Evolutionary conservation across 2,888 invertebrate genomes (phyloP).

Genomic region (Phasia obesa): DNA sequence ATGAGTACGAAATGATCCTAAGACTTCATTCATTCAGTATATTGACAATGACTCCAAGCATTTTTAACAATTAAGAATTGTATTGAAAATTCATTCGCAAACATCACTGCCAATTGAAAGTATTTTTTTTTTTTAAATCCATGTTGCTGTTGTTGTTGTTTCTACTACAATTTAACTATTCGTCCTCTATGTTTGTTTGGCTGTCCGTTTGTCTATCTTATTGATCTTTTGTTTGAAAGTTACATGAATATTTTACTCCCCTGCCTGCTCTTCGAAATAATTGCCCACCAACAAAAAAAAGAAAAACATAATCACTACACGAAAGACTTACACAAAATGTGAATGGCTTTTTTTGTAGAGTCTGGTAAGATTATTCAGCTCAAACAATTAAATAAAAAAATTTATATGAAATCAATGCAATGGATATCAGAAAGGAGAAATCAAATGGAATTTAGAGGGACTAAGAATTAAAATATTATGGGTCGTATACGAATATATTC

Average conservation of each 20-base stretch:
- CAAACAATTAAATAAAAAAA: constrained; percentile 64
- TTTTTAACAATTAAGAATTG: constrained; percentile 58
- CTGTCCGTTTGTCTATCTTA: constrained; percentile 58
- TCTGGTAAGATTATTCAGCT: constrained; percentile 60
- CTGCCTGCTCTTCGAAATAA: constrained; percentile 16
- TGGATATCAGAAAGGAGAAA: constrained; percentile 18
- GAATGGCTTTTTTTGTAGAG: constrained; percentile 68
- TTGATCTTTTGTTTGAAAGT: constrained; percentile 67
- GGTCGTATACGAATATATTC: too few species aligned
- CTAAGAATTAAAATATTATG: not conserved
- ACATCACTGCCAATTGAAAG: constrained; percentile 56
- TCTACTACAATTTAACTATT: constrained; percentile 40
- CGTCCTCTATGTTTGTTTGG: constrained; percentile 47
- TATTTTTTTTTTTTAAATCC: not conserved
- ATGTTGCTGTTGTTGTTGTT: constrained; percentile 22
- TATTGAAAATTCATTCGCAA: constrained; percentile 67
- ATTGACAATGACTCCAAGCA: constrained; percentile 1
- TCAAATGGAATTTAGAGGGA: not conserved
- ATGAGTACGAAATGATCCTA: constrained; percentile 12
- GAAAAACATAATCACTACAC: constrained; percentile 7
- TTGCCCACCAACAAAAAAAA: not conserved
- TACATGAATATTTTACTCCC: constrained; percentile 61
- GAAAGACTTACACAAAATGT: constrained; percentile 53
- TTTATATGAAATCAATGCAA: constrained; percentile 37
- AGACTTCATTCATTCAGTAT: not conserved